Evolutionary conservation across 2,888 invertebrate genomes (phyloP).

Genomic region (Pristionchus fissidentatus): DNA sequence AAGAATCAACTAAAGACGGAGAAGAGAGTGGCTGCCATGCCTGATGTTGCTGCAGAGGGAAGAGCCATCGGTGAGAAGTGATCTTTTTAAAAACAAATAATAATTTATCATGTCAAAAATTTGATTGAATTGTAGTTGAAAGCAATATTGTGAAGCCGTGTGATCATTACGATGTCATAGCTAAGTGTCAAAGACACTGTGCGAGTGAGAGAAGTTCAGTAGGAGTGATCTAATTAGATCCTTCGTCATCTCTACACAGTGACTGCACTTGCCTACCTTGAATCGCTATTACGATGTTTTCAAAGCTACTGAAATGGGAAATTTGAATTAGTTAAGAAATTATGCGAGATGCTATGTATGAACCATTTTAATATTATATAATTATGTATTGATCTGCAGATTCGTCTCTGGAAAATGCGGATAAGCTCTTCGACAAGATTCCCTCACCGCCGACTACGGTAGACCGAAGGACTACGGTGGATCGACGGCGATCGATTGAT

Average conservation of each 20-base stretch:
- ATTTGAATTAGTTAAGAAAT: not conserved
- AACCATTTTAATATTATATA: not conserved
- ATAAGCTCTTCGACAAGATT: conserved; percentile 40
- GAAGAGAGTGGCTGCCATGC: conserved; percentile 61
- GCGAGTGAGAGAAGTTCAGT: too few relatives aligned
- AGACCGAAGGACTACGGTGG: not conserved
- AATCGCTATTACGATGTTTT: too few relatives aligned
- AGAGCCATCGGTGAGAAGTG: not conserved
- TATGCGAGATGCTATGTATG: not conserved
- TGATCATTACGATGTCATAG: too few relatives aligned
- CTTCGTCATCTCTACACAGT: too few relatives aligned
- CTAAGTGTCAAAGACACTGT: too few relatives aligned
- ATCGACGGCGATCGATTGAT: not conserved
- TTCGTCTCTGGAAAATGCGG: conserved; percentile 45
- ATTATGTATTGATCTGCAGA: not conserved
- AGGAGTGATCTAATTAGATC: too few relatives aligned
- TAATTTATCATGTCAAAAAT: too few relatives aligned
- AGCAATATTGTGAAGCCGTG: too few relatives aligned
- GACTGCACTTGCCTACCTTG: too few relatives aligned
- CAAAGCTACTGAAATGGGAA: not conserved
- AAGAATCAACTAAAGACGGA: conserved; percentile 70
- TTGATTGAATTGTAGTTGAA: too few relatives aligned
- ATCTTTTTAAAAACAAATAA: not conserved
- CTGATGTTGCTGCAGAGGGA: conserved; percentile 64
- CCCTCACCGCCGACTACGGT: not conserved